Percentiles rank a stretch among this genome's conserved stretches.
Evolutionary conservation across 2,797 vertebrate genomes (phyloP).

Genomic region (Rhinoraja longicauda): DNA sequence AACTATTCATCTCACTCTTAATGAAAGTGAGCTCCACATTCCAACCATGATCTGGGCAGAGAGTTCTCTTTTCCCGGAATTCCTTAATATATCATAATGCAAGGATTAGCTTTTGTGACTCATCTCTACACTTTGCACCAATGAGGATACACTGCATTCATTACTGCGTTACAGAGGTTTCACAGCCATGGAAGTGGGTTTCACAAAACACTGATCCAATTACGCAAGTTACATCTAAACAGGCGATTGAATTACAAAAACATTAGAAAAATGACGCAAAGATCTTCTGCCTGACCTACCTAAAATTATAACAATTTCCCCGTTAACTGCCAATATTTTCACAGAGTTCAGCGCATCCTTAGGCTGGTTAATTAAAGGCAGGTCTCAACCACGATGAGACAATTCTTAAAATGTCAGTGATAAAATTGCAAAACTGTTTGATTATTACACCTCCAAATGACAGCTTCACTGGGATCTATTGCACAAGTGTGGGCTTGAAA

Average conservation of each 20-base stretch:
- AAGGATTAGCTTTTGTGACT: neutral
- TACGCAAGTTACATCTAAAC: neutral
- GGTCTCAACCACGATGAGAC: neutral
- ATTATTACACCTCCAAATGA: neutral
- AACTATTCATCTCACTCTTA: neutral
- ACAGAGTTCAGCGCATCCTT: neutral
- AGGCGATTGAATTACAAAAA: neutral
- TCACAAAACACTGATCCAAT: neutral
- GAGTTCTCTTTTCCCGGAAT: neutral
- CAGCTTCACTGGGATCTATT: neutral
- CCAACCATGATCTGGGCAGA: neutral
- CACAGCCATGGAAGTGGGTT: neutral
- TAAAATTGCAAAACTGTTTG: neutral
- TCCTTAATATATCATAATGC: neutral
- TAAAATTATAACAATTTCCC: neutral
- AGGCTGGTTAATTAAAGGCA: neutral
- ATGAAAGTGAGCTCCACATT: neutral
- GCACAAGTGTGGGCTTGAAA: neutral
- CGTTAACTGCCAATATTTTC: neutral
- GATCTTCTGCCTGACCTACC: neutral
- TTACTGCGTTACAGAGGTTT: neutral
- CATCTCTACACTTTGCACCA: neutral
- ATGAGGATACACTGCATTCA: neutral
- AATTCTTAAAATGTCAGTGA: conserved; percentile 10
- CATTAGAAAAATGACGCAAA: neutral